These are phyloP conservation scores for Mythimna albipuncta DNA, from an alignment of 2,888 invertebrate genomes.

Conservation along the genomic window DNA sequence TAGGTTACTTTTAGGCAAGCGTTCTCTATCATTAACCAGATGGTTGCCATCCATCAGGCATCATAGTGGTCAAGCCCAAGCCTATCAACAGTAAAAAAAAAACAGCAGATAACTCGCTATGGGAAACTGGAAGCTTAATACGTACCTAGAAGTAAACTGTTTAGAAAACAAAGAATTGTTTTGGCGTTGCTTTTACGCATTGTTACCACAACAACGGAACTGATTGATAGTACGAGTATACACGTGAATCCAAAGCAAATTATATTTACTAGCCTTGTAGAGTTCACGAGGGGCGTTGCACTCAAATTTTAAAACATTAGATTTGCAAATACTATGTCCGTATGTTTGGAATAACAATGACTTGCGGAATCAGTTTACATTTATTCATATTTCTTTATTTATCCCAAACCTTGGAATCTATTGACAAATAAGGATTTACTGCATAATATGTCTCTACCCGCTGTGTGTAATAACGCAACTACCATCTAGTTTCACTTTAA, in stretches of 20 bases:
- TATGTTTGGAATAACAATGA: constrained; percentile 40
- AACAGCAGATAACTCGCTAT: neutral
- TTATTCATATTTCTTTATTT: constrained; percentile 51
- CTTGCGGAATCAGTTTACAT: constrained; percentile 20
- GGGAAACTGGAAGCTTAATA: neutral
- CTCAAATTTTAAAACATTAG: constrained; percentile 30
- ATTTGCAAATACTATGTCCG: constrained; percentile 15
- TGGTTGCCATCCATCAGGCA: too few species aligned
- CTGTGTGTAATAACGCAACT: too few species aligned
- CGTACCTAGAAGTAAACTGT: neutral
- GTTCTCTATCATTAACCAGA: too few species aligned
- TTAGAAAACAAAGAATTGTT: neutral
- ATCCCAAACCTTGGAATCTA: constrained; percentile 37
- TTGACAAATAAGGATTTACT: constrained; percentile 50
- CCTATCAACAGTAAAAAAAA: neutral
- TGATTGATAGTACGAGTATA: neutral
- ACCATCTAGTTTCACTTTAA: too few species aligned
- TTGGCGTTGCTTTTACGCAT: constrained; percentile 1
- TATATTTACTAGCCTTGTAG: constrained; percentile 27
- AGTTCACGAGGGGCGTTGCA: constrained; percentile 27
- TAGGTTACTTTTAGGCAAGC: too few species aligned
- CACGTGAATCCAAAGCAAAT: constrained; percentile 17
- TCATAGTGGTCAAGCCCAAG: too few species aligned
- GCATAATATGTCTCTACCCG: constrained; percentile 19
- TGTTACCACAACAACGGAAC: neutral